Conservation (phyloP, 2,888 invertebrate species). For the Xanthorhoe designata region DNA sequence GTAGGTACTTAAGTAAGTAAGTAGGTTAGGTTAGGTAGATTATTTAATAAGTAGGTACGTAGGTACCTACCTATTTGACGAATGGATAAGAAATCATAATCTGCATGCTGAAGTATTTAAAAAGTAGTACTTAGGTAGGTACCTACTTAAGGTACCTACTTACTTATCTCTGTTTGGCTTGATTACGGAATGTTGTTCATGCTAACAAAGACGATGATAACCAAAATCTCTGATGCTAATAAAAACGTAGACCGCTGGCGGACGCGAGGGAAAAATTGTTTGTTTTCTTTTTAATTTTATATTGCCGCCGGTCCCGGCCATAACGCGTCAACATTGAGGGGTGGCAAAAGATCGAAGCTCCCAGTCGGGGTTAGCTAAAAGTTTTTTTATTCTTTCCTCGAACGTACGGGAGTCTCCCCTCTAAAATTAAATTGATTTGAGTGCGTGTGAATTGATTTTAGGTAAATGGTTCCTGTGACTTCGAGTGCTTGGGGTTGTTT, state of each 20-base stretch:
- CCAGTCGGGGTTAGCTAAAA: constrained; percentile 49
- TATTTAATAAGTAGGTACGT: too few species aligned
- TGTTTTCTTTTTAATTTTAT: constrained; percentile 66
- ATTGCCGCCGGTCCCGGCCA: constrained; percentile 39
- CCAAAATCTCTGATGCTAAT: constrained; percentile 52
- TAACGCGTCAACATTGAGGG: constrained; percentile 64
- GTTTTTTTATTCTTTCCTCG: constrained; percentile 53
- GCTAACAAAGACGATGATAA: too few species aligned
- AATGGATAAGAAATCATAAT: too few species aligned
- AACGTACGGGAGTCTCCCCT: constrained; percentile 46
- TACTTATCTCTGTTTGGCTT: too few species aligned
- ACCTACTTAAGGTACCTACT: too few species aligned
- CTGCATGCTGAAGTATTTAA: too few species aligned
- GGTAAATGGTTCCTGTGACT: constrained; percentile 40
- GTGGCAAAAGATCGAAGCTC: constrained; percentile 54
- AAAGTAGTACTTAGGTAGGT: too few species aligned
- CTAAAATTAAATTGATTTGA: constrained; percentile 57
- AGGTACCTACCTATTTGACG: too few species aligned
- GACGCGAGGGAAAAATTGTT: constrained; percentile 48
- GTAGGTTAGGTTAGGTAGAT: too few species aligned
- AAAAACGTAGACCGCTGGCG: constrained; percentile 54
- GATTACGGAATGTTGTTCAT: too few species aligned
- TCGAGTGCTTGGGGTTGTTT: constrained; percentile 28
- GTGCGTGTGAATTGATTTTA: constrained; percentile 55
- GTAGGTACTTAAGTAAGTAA: too few species aligned